Evolutionary conservation across 1,140 invertebrate species (phyloP), one percentile per base, ranked within the genome.

Genomic region (Drosophila pandora): DNA sequence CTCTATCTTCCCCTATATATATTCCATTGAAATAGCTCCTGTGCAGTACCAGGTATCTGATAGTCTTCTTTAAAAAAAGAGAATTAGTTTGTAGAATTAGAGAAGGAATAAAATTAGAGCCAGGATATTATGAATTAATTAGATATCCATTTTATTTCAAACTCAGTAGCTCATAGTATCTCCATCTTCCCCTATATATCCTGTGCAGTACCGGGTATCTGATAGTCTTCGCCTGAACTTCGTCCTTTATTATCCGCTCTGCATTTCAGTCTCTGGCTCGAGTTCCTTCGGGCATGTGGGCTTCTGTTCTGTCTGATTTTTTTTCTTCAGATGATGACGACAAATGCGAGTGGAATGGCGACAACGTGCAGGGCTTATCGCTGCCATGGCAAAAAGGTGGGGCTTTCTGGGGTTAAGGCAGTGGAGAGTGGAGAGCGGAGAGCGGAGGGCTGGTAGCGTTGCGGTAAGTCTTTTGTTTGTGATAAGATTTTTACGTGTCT

Each of bases 401-500:
- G 17, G 8, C 17, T 17, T 52, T 50, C 43, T 48, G 32, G 45
- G 50, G 12, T 47, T 45, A 43, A 22, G 64, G 28, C 39, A 10
- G 10, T 12, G 2, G 1, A 1, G 1, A 10, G 10, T 12, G 2
- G 1, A 1, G 1, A 0, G 25, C 13, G 12, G 12, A 43, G 4
- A 28, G 30, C 17, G 17, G 17, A 17, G 17, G 17, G 17, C 17
- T 7, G 49, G 54, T 32, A n/a, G 2, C 47, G 28, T 45, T 54
- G 55, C 37, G 58, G 63, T 76, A 69, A 53, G 50, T 62, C 61
- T 62, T 53, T 75, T 77, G 69, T 84, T 74, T 80, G 68, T 80
- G 81, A 80, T 84, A 84, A 80, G 76, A 80, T 80, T 84, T 76
- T 76, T 85, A 84, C 80, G 81, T 85, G 80, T 80, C 76, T 76